Conservation (phyloP, 2,797 vertebrate genomes). For the Pogonophryne albipinna region DNA sequence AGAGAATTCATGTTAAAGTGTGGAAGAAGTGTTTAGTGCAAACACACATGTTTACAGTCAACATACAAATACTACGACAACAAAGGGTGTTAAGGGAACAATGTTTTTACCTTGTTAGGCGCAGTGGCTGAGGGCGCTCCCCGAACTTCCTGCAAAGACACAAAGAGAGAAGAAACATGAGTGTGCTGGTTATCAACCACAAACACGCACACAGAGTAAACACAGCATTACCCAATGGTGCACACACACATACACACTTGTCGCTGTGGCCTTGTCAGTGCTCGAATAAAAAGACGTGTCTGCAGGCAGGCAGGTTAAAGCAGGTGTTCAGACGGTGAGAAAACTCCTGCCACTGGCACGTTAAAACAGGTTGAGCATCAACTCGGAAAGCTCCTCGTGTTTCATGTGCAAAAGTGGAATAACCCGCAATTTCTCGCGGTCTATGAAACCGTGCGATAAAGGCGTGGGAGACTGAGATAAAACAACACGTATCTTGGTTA, state of each 20-base stretch:
- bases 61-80: constrained; percentile 22
- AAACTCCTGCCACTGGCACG: not conserved
- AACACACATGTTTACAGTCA: not conserved
- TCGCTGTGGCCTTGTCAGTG: constrained; percentile 62
- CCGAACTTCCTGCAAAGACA: constrained; percentile 95
- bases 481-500: not conserved
- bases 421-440: not conserved
- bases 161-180: constrained; percentile 70
- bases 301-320: constrained; percentile 34
- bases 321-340: constrained; percentile 19
- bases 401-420: not conserved
- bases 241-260: constrained; percentile 26
- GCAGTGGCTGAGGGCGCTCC: constrained; percentile 98
- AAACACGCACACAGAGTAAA: constrained; percentile 63
- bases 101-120: constrained; percentile 91
- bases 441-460: not conserved
- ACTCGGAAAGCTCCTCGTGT: not conserved
- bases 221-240: constrained; percentile 37
- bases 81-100: constrained; percentile 1
- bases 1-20: not conserved
- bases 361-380: constrained; percentile 10
- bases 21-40: not conserved
- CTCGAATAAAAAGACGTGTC: constrained; percentile 43
- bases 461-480: too few species aligned
- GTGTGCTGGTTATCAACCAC: constrained; percentile 64